phyloP scores from a whole-genome alignment of 1,140 invertebrate genomes.

The Oncopodura yosiiana region DNA sequence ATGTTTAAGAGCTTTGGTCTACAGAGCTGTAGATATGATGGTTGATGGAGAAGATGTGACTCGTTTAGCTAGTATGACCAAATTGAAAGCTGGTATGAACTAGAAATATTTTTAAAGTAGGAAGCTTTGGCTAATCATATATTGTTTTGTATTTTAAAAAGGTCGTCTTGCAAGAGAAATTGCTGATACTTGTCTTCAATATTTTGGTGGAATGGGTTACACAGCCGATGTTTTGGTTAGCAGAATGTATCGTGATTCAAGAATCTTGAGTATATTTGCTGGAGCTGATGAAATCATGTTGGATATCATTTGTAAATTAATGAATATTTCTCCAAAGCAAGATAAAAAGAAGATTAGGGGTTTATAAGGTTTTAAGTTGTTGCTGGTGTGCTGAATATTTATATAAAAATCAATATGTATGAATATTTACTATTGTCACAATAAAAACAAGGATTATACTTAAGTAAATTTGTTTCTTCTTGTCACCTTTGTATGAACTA shows the following conservation, averaged over 20 bases:
- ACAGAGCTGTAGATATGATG: slow-evolving; percentile 43
- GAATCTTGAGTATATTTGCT: slow-evolving; percentile 49
- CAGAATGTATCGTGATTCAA: slow-evolving; percentile 46
- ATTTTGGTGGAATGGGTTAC: slow-evolving; percentile 54
- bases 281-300: slow-evolving; percentile 57
- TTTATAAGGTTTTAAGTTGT: too few species aligned
- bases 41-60: slow-evolving; percentile 48
- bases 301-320: slow-evolving; percentile 49
- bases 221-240: slow-evolving; percentile 46
- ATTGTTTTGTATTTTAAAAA: too few species aligned
- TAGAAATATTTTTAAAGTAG: too few species aligned
- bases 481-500: too few species aligned
- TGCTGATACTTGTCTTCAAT: slow-evolving; percentile 51
- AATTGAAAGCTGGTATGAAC: slow-evolving; percentile 47
- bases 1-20: slow-evolving; percentile 42
- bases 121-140: too few species aligned
- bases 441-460: too few species aligned
- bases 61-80: slow-evolving; percentile 48
- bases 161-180: slow-evolving; percentile 45
- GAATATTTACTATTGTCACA: too few species aligned
- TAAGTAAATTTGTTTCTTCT: too few species aligned
- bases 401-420: too few species aligned
- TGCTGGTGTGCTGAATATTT: too few species aligned
- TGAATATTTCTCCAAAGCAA: slow-evolving; percentile 40
- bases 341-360: too few species aligned